Conservation (phyloP, 2,113 vertebrate species). For the Ptyas mucosa region DNA sequence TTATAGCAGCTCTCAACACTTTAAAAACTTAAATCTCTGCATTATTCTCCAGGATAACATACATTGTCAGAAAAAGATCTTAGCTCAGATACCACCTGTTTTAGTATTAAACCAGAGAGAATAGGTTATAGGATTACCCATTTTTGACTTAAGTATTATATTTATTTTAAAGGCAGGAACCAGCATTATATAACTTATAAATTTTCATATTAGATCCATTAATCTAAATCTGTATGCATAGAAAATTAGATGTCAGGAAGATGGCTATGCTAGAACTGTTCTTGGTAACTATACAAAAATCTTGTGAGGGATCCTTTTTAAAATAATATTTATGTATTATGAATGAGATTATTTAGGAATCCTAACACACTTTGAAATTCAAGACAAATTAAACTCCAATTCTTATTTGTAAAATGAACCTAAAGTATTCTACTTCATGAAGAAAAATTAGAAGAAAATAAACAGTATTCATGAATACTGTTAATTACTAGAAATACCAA, state of each 20-base stretch:
- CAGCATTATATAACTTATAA: not conserved
- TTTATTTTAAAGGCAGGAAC: not conserved
- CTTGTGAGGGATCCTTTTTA: not conserved
- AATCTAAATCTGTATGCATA: not conserved
- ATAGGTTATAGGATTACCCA: not conserved
- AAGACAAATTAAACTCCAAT: not conserved
- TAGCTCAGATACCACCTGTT: not conserved
- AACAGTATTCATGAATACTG: rapidly evolving
- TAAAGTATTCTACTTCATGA: not conserved
- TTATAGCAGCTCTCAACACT: not conserved
- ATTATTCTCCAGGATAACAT: not conserved
- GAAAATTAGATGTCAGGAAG: not conserved
- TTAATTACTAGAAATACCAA: not conserved
- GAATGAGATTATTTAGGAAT: not conserved
- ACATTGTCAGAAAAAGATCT: not conserved
- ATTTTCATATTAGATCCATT: not conserved
- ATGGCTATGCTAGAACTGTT: not conserved
- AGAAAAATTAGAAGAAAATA: not conserved
- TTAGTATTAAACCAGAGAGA: not conserved
- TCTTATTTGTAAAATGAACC: not conserved
- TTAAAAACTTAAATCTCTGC: not conserved
- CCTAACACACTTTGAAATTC: not conserved
- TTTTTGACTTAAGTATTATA: not conserved
- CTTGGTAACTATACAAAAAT: not conserved
- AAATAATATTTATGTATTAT: not conserved